Evolutionary conservation across 1,140 invertebrate genomes (phyloP).

Genomic region (Ips nitidus): DNA sequence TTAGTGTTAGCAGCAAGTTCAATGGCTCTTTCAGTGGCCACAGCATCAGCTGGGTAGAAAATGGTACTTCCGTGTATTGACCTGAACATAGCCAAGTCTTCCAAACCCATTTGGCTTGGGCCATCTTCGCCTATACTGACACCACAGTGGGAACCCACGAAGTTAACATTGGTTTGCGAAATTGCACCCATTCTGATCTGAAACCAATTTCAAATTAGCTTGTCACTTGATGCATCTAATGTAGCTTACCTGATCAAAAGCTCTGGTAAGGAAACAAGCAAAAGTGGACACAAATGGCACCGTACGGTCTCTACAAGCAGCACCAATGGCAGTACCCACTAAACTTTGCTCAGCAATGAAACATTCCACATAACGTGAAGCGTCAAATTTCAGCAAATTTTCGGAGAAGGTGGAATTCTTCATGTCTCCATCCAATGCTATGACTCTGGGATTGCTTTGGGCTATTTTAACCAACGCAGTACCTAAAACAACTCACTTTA

Average conservation of each 20-base stretch:
- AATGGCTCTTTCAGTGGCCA: constrained; percentile 88
- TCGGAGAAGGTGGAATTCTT: constrained; percentile 98
- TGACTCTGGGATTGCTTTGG: constrained; percentile 78
- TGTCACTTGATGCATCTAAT: neutral
- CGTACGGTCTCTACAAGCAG: constrained; percentile 83
- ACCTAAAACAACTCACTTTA: constrained; percentile 16
- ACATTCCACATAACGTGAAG: constrained; percentile 88
- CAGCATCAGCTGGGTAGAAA: constrained; percentile 97
- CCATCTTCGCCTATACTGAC: constrained; percentile 97
- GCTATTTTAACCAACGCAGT: constrained; percentile 89
- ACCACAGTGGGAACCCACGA: constrained; percentile 93
- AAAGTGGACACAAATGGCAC: constrained; percentile 96
- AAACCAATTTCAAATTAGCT: constrained; percentile 12
- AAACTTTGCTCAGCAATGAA: constrained; percentile 99
- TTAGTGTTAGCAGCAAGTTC: constrained; percentile 95
- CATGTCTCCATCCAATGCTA: constrained; percentile 94
- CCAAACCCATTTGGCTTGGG: constrained; percentile 99
- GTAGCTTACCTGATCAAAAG: constrained; percentile 82
- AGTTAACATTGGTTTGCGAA: constrained; percentile 97
- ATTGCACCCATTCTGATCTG: constrained; percentile 97
- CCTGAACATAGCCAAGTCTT: constrained; percentile 96
- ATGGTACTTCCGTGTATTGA: constrained; percentile 88
- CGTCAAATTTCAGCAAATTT: constrained; percentile 80
- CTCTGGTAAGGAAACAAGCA: constrained; percentile 95
- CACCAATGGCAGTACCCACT: constrained; percentile 94